phyloP scores from a whole-genome alignment of 92 coral and sea anemone species.

The Pocillopora grandis region DNA sequence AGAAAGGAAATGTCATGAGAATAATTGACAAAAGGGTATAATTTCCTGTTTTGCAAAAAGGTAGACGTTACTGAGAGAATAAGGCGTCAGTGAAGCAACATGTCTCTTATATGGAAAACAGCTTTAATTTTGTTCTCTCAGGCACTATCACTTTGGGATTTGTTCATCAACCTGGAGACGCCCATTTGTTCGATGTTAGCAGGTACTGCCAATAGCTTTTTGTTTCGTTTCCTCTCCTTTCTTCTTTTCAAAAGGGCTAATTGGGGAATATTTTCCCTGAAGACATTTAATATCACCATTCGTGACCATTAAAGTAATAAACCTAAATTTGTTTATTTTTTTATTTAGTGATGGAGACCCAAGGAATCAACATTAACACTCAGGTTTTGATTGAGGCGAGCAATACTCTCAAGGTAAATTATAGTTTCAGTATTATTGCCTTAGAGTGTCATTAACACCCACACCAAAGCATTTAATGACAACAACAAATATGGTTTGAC shows the following conservation, averaged over 20 bases:
- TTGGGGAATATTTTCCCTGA: no score
- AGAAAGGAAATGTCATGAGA: background rate
- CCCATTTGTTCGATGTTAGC: conserved; percentile 81
- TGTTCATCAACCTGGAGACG: conserved; percentile 79
- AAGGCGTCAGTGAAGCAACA: background rate
- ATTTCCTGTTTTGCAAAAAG: no score
- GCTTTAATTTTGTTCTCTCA: conserved; percentile 16
- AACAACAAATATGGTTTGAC: no score
- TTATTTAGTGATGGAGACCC: conserved; percentile 71
- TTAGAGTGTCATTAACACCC: background rate
- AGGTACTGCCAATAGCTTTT: conserved; percentile 52
- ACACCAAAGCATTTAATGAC: background rate
- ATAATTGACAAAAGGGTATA: no score
- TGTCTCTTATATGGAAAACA: background rate
- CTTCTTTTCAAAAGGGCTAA: background rate
- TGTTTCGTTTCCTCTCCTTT: background rate
- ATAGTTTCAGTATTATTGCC: background rate
- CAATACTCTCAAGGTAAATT: conserved; percentile 78
- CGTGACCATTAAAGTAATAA: background rate
- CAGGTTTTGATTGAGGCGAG: conserved; percentile 73
- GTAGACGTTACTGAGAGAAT: no score
- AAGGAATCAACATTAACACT: conserved; percentile 71
- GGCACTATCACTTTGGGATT: conserved; percentile 76
- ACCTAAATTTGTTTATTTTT: background rate
- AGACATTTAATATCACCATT: background rate